Evolutionary conservation across 92 coral and sea anemone genomes (phyloP).

Genomic region (Porites lobata): DNA sequence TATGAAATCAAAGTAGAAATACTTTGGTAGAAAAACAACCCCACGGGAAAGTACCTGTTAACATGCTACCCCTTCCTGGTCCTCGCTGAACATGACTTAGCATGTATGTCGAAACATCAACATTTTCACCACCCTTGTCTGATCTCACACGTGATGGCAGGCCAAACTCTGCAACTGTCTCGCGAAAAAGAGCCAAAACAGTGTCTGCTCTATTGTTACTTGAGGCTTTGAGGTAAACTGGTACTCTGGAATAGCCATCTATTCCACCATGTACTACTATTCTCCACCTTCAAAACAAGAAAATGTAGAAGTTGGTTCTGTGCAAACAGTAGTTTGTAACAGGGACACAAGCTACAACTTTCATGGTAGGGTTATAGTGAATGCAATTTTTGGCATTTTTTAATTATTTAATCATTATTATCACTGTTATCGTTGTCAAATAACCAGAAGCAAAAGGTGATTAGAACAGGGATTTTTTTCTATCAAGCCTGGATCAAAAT

Average conservation of each 20-base stretch:
- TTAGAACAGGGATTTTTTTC: slow-evolving; percentile 23
- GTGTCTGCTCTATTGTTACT: slow-evolving; percentile 63
- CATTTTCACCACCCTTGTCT: slow-evolving; percentile 65
- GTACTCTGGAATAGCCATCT: slow-evolving; percentile 67
- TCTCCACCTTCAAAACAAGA: slow-evolving; percentile 29
- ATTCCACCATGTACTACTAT: slow-evolving; percentile 53
- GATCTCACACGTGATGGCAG: too few relatives aligned
- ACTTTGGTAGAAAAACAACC: slow-evolving; percentile 14
- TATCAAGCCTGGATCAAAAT: slow-evolving; percentile 34
- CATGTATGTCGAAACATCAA: slow-evolving; percentile 29
- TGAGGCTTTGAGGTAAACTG: slow-evolving; percentile 50
- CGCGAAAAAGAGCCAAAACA: slow-evolving; percentile 52
- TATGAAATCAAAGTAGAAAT: not conserved
- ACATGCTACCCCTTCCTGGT: slow-evolving; percentile 32
- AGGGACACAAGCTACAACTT: slow-evolving; percentile 23
- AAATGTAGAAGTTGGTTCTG: slow-evolving; percentile 17
- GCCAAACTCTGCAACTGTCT: slow-evolving; percentile 61
- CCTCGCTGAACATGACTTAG: slow-evolving; percentile 32
- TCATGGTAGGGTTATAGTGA: slow-evolving; percentile 19
- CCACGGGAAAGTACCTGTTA: slow-evolving; percentile 21
- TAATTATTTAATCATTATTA: slow-evolving; percentile 13
- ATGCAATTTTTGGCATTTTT: slow-evolving; percentile 7
- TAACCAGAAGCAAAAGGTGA: slow-evolving; percentile 20
- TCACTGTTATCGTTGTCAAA: slow-evolving; percentile 25
- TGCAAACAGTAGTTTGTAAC: slow-evolving; percentile 29